Evolutionary conservation across 2,113 vertebrate species (phyloP), one percentile per base, ranked within the genome.

Genomic region (Vidua macroura): DNA sequence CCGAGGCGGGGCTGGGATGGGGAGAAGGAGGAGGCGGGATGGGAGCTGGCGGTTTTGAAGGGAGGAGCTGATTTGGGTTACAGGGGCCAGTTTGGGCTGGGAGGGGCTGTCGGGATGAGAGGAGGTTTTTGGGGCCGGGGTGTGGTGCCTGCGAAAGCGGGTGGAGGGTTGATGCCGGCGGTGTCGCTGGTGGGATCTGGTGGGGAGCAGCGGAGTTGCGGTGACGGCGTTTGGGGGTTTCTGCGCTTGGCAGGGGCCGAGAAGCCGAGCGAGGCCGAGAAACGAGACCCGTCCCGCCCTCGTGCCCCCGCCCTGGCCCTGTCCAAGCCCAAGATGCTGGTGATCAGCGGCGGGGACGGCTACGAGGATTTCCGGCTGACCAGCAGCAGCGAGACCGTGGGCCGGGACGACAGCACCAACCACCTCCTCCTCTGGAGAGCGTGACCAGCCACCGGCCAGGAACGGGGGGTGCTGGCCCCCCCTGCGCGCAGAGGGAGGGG

Each of bases 371-470:
- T 99, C 97, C 97, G 99, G 48, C 98, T 99, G 91, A 99, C 98
- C 94, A 97, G 98, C 96, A 99, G 99, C 98, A 99, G 99, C 11
- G 99, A 99, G 97, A 99, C 99, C 0, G 98, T 99, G 52, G 99
- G 99, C 68, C 97, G 99, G 58, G 99, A 99, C 3, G 99, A 99
- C 97, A 99, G 99, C 97, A 99, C 99, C 92, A 99, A 99, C 97
- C 99, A 99, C 90, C 98, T 99, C 82, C 98, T 99, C 72, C 98
- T 99, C 25, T 99, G 99, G 99, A 98, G 98, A 95, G 98, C 99
- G 77, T 99, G 98, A 99, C 82, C 25, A 3, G 68, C 88, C 25
- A 0, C 2, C 21, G 14, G 67, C 22, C 10, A 58, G 58, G 24
- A 94, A 27, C 33, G 14, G 30, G 77, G 66, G 73, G 49, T 44